phyloP scores from a whole-genome alignment of 2,113 vertebrate genomes.

The Amia ocellicauda region DNA sequence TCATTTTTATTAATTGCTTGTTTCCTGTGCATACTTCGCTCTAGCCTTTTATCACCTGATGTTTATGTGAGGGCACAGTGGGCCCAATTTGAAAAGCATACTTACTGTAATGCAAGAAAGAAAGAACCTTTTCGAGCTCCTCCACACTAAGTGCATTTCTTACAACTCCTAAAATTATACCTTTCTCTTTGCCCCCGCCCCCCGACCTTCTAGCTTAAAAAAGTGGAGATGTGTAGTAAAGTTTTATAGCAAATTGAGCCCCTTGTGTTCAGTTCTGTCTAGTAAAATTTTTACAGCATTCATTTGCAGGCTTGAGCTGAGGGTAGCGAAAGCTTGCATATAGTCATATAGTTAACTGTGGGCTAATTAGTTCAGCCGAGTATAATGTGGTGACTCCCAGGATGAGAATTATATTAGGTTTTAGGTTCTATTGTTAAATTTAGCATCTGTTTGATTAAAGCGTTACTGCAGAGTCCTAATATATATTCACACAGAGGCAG shows the following conservation, averaged over 20 bases:
- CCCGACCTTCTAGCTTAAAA: background rate
- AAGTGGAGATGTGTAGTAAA: background rate
- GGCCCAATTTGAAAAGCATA: background rate
- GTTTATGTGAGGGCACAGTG: background rate
- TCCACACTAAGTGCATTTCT: too few relatives aligned
- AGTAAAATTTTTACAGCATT: background rate
- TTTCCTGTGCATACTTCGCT: too few relatives aligned
- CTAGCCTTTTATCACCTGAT: too few relatives aligned
- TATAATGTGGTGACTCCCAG: background rate
- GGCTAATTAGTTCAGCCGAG: slow-evolving; percentile 16
- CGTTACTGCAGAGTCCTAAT: slow-evolving; percentile 7
- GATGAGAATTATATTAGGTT: background rate
- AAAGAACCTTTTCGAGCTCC: too few relatives aligned
- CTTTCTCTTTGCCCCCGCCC: background rate
- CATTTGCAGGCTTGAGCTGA: background rate
- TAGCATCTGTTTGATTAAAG: slow-evolving; percentile 20
- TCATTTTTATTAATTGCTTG: background rate
- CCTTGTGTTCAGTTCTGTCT: background rate
- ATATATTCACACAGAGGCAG: slow-evolving; percentile 13
- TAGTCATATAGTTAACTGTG: background rate
- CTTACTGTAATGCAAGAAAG: background rate
- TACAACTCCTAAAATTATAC: background rate
- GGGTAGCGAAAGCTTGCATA: background rate
- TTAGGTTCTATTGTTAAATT: slow-evolving; percentile 18
- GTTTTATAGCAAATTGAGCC: slow-evolving; percentile 5